Evolutionary conservation across 2,113 vertebrate genomes (phyloP).

Genomic region (Microtus ochrogaster): DNA sequence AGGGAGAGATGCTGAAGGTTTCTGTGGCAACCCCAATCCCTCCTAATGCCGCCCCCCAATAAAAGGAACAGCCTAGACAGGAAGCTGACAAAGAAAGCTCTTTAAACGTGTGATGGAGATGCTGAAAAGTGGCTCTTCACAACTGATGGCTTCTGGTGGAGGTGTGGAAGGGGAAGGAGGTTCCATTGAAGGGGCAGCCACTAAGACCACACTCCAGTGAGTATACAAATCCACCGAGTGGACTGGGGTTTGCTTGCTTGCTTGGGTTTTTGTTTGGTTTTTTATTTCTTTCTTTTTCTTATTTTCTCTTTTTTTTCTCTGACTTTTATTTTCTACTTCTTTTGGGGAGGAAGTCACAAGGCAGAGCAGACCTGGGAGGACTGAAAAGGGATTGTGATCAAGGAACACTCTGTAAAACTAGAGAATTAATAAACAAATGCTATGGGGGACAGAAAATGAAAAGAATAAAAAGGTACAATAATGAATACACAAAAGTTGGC

Average conservation of each 20-base stretch:
- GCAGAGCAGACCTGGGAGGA: background rate
- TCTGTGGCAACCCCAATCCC: background rate
- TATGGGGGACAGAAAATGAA: background rate
- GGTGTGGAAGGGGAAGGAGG: background rate
- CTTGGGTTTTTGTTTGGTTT: background rate
- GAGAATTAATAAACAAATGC: background rate
- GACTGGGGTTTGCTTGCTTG: background rate
- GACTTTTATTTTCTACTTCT: background rate
- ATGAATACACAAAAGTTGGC: background rate
- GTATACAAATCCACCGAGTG: background rate
- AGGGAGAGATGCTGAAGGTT: background rate
- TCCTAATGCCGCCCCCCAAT: no score
- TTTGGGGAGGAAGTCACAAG: background rate
- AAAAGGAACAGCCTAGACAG: background rate
- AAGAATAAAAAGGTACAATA: slow-evolving; percentile 6
- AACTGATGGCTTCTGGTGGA: background rate
- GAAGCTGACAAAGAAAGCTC: background rate
- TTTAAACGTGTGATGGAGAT: background rate
- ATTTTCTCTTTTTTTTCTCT: background rate
- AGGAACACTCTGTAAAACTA: background rate
- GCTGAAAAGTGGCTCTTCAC: background rate
- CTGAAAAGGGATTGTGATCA: background rate
- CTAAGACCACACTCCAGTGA: background rate
- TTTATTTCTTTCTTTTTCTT: background rate
- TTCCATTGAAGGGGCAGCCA: background rate